Base-by-base conservation (phyloP, 1,140 invertebrate genomes). In the Cotesia typhae region DNA sequence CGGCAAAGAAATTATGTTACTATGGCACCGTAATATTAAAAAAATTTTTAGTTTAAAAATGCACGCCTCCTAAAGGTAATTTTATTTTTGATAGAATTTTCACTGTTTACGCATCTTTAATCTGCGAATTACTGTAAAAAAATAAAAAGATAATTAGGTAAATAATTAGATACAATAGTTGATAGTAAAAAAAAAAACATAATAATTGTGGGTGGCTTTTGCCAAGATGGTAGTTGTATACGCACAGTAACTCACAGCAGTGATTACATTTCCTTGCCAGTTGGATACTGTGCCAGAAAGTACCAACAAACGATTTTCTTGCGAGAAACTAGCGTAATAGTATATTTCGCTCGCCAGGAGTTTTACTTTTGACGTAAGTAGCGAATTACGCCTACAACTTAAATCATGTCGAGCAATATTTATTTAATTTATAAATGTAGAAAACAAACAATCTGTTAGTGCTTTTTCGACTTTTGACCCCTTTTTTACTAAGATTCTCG, bases 181-280 rank as follows among this genome's bases (percentile, higher is more conserved):
- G 9, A 14, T 68, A 57, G 38, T 55, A 55, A n/a, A 14, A 36
- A 14, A 36, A 61, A 36, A 61, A 47, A 52, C 59, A 20, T 28
- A 47, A 71, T 14, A 28, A 41, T 12, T 28, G 28, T 28, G 3
- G 28, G 41, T 64, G 53, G 36, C 14, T 73, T 72, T 70, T 80
- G 81, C 81, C 81, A 83, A 84, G 78, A 83, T 81, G 65, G 74
- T 74, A 73, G 81, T 82, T 81, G 10, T 63, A 57, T 80, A 81
- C 81, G 77, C 80, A 81, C 77, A 79, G 79, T 77, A 81, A 78
- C 80, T 69, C 75, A 63, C 72, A 72, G 73, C 70, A 79, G 78
- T 81, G 83, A 84, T 84, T 83, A 82, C 77, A 67, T 65, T 69
- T 64, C 57, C 10, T 77, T 82, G 83, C 83, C 83, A 84, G 82